A percentile compares a stretch with the other conserved stretches of the same genome.
phyloP scores from a whole-genome alignment of 2,888 invertebrate genomes.

The Melanotus villosus region DNA sequence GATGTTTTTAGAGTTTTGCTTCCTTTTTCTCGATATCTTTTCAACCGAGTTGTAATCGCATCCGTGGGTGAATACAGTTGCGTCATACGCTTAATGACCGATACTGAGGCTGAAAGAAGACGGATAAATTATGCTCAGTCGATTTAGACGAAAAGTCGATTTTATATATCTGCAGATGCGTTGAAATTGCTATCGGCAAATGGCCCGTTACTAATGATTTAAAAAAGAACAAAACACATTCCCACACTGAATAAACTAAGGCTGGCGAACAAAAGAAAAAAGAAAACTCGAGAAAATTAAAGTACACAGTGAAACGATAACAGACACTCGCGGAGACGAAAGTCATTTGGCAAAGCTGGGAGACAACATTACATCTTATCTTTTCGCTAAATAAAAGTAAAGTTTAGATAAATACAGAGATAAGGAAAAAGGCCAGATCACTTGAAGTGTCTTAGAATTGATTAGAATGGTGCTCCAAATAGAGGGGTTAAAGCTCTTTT shows the following conservation, averaged over 20 bases:
- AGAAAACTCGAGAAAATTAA: conserved; percentile 58
- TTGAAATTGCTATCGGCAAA: conserved; percentile 62
- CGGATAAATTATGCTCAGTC: conserved; percentile 51
- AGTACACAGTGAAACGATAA: conserved; percentile 59
- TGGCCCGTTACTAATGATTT: conserved; percentile 64
- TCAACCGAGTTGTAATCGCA: conserved; percentile 55
- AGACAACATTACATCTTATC: conserved; percentile 55
- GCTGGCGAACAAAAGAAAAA: conserved; percentile 52
- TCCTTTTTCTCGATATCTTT: conserved; percentile 56
- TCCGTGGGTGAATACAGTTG: conserved; percentile 41
- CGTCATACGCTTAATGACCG: conserved; percentile 38
- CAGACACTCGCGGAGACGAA: conserved; percentile 59
- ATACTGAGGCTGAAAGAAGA: conserved; percentile 46
- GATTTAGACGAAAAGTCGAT: conserved; percentile 50
- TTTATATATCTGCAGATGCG: conserved; percentile 55
- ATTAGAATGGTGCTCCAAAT: conserved; percentile 66
- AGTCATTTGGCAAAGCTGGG: conserved; percentile 61
- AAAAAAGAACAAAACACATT: conserved; percentile 60
- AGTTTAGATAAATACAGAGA: conserved; percentile 67
- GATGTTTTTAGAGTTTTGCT: conserved; percentile 54
- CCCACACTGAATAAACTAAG: conserved; percentile 58
- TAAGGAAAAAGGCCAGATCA: conserved; percentile 64
- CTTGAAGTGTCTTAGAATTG: conserved; percentile 67
- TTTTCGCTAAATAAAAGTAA: conserved; percentile 66
- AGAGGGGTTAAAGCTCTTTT: conserved; percentile 63